A percentile compares a stretch with the other conserved stretches of the same genome.
Evolutionary conservation across 1,140 invertebrate species (phyloP).

Genomic region (Lasaia peninsularis): DNA sequence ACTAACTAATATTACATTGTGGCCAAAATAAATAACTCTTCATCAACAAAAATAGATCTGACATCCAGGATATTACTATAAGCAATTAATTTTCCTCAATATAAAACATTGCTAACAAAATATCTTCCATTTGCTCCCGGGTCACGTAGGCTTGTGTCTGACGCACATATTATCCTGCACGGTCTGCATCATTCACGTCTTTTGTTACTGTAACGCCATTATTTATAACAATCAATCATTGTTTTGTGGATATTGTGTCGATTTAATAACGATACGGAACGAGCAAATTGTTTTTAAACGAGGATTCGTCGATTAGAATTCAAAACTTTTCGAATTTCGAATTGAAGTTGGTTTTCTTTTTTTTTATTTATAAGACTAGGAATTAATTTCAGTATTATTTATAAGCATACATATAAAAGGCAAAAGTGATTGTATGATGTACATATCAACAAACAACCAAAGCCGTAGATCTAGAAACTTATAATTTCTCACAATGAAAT

Average conservation of each 20-base stretch:
- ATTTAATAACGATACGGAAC: background rate
- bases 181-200: constrained; percentile 32
- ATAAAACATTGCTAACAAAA: constrained; percentile 5
- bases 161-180: constrained; percentile 29
- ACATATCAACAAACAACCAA: too few relatives aligned
- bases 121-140: background rate
- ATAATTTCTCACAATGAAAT: too few relatives aligned
- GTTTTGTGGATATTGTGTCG: background rate
- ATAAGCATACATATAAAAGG: too few relatives aligned
- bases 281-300: background rate
- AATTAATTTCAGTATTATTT: too few relatives aligned
- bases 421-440: too few relatives aligned
- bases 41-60: background rate
- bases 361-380: too few relatives aligned
- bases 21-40: background rate
- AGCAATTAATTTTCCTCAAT: background rate
- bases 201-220: constrained; percentile 11
- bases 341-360: too few relatives aligned
- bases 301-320: too few relatives aligned
- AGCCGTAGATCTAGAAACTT: too few relatives aligned
- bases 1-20: too few relatives aligned
- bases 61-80: background rate
- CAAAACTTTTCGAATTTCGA: too few relatives aligned
- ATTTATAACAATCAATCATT: background rate
- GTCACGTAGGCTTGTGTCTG: constrained; percentile 22